phyloP scores from a whole-genome alignment of 2,113 vertebrate species.

The Ibidorhyncha struthersii region DNA sequence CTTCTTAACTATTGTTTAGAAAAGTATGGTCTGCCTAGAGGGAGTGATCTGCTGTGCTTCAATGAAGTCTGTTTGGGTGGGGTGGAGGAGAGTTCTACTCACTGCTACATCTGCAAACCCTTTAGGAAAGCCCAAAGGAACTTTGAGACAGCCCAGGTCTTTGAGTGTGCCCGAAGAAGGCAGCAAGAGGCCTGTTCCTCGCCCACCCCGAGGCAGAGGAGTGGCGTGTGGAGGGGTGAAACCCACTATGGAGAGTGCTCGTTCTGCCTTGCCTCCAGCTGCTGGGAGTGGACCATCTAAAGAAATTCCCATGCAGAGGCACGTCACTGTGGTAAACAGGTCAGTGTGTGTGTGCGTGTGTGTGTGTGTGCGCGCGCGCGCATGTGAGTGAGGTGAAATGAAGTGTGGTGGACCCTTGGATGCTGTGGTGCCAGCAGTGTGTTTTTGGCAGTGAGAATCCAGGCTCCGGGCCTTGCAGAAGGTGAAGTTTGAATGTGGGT shows the following conservation, averaged over 20 bases:
- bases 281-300: slow-evolving; percentile 51
- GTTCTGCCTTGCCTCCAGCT: slow-evolving; percentile 23
- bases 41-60: not conserved
- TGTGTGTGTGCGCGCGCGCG: too few species aligned
- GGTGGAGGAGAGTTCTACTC: not conserved
- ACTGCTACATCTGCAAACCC: not conserved
- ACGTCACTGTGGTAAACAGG: slow-evolving; percentile 62
- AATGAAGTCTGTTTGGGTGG: not conserved
- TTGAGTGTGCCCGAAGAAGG: slow-evolving; percentile 30
- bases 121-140: slow-evolving; percentile 83
- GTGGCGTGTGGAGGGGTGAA: not conserved
- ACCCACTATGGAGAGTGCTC: slow-evolving; percentile 25
- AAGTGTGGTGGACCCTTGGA: too few species aligned
- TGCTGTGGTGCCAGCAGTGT: not conserved
- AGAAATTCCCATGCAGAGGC: slow-evolving; percentile 67
- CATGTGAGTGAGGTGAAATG: not conserved
- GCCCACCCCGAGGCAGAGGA: slow-evolving; percentile 35
- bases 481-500: not conserved
- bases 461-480: not conserved
- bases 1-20: not conserved
- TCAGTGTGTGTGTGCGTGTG: not conserved
- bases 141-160: slow-evolving; percentile 83
- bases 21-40: too few species aligned
- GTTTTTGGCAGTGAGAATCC: not conserved
- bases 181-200: slow-evolving; percentile 54